Evolutionary conservation across 2,888 invertebrate genomes (phyloP).

Genomic region (Heliconius cydno): DNA sequence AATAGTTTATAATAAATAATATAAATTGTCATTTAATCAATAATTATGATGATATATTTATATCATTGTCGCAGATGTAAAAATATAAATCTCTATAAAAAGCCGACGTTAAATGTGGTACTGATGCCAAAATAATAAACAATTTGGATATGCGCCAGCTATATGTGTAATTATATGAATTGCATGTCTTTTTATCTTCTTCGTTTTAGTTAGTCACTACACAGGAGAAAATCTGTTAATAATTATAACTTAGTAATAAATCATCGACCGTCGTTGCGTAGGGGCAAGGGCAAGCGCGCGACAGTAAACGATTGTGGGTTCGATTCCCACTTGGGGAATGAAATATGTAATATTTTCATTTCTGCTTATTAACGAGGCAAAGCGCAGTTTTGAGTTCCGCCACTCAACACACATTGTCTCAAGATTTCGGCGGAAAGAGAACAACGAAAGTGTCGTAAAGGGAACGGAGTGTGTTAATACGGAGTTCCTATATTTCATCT

Average conservation of each 20-base stretch:
- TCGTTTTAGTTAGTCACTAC: neutral
- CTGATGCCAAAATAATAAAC: conserved; percentile 41
- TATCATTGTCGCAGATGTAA: conserved; percentile 27
- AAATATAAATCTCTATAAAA: conserved; percentile 35
- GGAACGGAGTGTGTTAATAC: neutral
- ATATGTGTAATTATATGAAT: conserved; percentile 13
- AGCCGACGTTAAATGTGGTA: conserved; percentile 16
- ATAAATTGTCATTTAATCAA: neutral
- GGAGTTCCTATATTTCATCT: neutral
- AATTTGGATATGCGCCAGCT: conserved; percentile 40
- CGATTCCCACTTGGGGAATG: neutral
- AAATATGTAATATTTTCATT: neutral
- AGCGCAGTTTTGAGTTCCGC: neutral
- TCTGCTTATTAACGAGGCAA: neutral
- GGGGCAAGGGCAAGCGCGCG: neutral
- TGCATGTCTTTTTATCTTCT: neutral
- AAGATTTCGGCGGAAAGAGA: too few relatives aligned
- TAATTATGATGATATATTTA: conserved; percentile 2
- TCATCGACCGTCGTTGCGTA: neutral
- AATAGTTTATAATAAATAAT: neutral
- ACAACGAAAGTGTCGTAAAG: neutral
- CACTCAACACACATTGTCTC: neutral
- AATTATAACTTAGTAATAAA: neutral
- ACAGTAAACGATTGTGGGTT: neutral
- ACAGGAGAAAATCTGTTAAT: neutral